phyloP scores from a whole-genome alignment of 2,888 invertebrate species.

The Lissonota sp. region DNA sequence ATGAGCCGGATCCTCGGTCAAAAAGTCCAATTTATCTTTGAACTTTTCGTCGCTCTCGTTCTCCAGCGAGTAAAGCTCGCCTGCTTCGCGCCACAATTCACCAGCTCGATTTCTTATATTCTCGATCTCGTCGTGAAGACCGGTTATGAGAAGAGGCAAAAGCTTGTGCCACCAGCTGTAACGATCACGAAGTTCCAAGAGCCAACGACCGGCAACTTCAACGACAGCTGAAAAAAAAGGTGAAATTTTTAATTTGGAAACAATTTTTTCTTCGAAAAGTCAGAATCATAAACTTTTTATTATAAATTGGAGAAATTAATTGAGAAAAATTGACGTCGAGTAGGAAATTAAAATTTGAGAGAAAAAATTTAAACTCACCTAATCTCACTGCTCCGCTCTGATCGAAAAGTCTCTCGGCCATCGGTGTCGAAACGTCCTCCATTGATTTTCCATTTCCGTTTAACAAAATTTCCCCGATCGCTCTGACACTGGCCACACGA shows the following conservation, averaged over 20 bases:
- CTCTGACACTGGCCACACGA: constrained; percentile 89
- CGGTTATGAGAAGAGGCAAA: constrained; percentile 93
- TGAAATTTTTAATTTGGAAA: no score
- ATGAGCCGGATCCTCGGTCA: constrained; percentile 87
- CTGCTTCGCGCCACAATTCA: constrained; percentile 89
- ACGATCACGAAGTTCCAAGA: constrained; percentile 91
- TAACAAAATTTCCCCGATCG: constrained; percentile 87
- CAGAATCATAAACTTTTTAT: no score
- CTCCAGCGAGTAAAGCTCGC: constrained; percentile 92
- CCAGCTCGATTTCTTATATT: constrained; percentile 88
- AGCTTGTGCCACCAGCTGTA: constrained; percentile 96
- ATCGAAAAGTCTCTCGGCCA: constrained; percentile 95
- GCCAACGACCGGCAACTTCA: constrained; percentile 91
- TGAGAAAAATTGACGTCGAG: background rate
- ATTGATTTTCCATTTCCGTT: constrained; percentile 89
- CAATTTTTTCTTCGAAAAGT: no score
- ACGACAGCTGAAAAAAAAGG: constrained; percentile 87
- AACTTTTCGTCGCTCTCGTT: constrained; percentile 91
- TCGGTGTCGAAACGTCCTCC: constrained; percentile 90
- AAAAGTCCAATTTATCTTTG: constrained; percentile 92
- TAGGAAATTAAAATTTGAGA: background rate
- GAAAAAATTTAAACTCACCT: constrained; percentile 69
- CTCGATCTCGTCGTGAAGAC: constrained; percentile 92
- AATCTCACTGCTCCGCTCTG: constrained; percentile 90
- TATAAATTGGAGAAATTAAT: background rate